phyloP scores from a whole-genome alignment of 2,888 invertebrate genomes.

The Pristionchus japonicus region DNA sequence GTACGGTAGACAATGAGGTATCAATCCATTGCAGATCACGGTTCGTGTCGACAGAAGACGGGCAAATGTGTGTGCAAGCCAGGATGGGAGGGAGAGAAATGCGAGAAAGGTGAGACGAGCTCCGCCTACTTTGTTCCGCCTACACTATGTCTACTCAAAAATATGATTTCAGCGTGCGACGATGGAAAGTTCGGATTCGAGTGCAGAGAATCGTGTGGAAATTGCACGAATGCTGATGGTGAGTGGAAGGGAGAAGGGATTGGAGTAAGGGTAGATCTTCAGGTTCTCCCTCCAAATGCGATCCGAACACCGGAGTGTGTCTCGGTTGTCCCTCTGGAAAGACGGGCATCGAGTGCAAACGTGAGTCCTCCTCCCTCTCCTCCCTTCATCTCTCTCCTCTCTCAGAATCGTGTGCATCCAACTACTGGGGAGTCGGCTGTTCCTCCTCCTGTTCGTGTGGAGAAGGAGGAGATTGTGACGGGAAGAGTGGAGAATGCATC shows the following conservation, averaged over 20 bases:
- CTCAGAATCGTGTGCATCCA: conserved; percentile 48
- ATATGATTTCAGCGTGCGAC: conserved; percentile 59
- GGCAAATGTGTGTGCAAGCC: conserved; percentile 61
- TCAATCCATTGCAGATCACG: neutral
- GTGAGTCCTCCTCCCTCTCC: neutral
- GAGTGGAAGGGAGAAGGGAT: neutral
- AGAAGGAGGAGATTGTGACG: conserved; percentile 60
- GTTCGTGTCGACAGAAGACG: conserved; percentile 55
- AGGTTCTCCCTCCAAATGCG: neutral
- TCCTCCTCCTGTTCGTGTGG: conserved; percentile 65
- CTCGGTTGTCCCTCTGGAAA: conserved; percentile 18
- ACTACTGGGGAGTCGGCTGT: conserved; percentile 60
- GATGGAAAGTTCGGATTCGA: conserved; percentile 59
- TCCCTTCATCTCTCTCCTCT: neutral
- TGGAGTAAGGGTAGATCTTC: too few relatives aligned
- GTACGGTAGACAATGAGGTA: too few relatives aligned
- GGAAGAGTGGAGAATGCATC: conserved; percentile 21
- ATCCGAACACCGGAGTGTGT: neutral
- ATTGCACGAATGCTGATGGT: conserved; percentile 55
- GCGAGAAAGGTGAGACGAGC: conserved; percentile 60
- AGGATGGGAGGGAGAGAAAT: conserved; percentile 64
- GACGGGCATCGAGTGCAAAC: neutral
- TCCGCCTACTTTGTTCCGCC: conserved; percentile 2
- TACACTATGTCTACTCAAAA: neutral
- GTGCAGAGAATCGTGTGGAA: conserved; percentile 59